Base-by-base conservation (phyloP, 1,140 invertebrate species). In the Musca domestica region DNA sequence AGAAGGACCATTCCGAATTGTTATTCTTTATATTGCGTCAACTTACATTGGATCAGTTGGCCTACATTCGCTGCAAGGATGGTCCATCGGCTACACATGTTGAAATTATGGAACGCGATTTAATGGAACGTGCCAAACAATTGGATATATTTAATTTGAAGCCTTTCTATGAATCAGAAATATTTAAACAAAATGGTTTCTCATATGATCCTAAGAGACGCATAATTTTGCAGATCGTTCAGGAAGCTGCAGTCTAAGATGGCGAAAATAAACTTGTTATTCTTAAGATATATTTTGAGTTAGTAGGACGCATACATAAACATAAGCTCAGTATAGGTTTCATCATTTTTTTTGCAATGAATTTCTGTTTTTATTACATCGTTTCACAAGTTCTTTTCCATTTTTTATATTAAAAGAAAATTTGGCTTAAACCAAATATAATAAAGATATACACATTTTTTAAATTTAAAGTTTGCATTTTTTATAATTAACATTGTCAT, bases 1-100 rank as follows among this genome's bases (percentile, higher is more conserved):
- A 96, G 74, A 92, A 95, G 76, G 96, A 99, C 83, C 94, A 97
- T 84, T 95, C 95, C 74, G 97, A 99, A 79, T 85, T 99, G 14
- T 83, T 99, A 0, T 94, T 98, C 76, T 99, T 97, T 82, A 91
- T 98, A 70, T 86, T 99, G 10, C 92, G 96, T 48, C 95, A 99
- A 82, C 85, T 99, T 67, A 90, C 95, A 0, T 88, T 95, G 72
- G 96, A 99, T 78, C 93, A 96, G 77, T 84, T 96, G 58, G 87
- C 91, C 1, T 98, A 94, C 77, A 89, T 96, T 79, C 86, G 92
- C 67, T 92, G 92, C 67, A 85, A 92, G n/a, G 91, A 91, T 71
- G 91, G 90, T 3, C 84, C 86, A 69, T 86, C 88, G 0, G 88
- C 91, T 34, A 85, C 88, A 20, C 85, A 93, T 1, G 89, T 98